Evolutionary conservation across 2,888 invertebrate genomes (phyloP), one percentile per base, ranked within the genome.

Genomic region (Allygus modestus): DNA sequence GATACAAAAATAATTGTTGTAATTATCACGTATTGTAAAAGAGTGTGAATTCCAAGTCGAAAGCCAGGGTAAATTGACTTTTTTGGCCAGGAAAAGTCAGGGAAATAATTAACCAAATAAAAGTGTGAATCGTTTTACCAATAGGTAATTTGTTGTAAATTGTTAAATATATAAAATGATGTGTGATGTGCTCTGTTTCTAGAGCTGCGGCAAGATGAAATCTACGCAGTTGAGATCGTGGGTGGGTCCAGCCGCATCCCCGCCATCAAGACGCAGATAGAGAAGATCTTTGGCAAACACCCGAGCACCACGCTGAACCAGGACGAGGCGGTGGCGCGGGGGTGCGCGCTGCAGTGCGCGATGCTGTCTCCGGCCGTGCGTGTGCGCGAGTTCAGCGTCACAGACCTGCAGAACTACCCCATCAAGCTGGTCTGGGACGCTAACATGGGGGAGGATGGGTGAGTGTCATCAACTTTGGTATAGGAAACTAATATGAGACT

Each of bases 361-460:
- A 99, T 99, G 92, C 93, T 99, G 89, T 98, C 98, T 83, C 99
- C 99, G 46, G 98, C 98, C 23, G 98, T 99, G 89, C 95, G 98
- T 89, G 99, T 99, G 85, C 94, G 98, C 84, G 99, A 99, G 88
- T 99, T 99, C 91, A 94, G 94, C 88, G 95, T 99, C 43, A 96
- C 96, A 43, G 99, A 99, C 91, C 95, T 96, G 87, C 98, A 98
- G 91, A 95, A 95, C 84, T 99, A 96, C 91, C 94, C 97, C 5
- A 95, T 99, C 86, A 94, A 95, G 87, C 93, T 97, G 51, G 92
- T 94, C 37, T 97, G 97, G 96, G 96, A 96, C 89, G 94, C 94
- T 75, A 90, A 90, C 43, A 90, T 91, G 84, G 92, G 92, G n/a
- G 93, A 93, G 87, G 91, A 93, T 85, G 93, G 92, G 93, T 93